These are phyloP conservation scores for Cyclargus thomasi DNA, from an alignment of 1,140 invertebrate species.

Conservation along the genomic window DNA sequence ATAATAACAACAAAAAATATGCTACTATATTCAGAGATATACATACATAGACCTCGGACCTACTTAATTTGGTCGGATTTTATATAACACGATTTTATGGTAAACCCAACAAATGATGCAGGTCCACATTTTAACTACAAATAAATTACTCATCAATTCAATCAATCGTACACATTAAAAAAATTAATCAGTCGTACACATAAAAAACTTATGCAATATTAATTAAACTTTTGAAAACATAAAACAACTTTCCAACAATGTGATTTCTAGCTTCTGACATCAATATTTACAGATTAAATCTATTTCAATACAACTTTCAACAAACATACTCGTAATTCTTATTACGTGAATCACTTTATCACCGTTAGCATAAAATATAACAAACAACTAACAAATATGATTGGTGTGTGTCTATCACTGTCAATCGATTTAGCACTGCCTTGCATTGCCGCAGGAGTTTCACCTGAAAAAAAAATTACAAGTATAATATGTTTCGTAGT, in stretches of 20 bases:
- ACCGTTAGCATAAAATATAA: conserved; percentile 33
- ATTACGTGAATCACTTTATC: conserved; percentile 26
- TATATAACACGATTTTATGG: no score
- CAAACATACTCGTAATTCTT: conserved; percentile 9
- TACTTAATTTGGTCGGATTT: no score
- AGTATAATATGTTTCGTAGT: no score
- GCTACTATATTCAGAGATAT: no score
- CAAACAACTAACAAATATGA: conserved; percentile 37
- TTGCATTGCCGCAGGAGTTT: conserved; percentile 67
- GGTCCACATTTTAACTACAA: no score
- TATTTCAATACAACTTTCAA: conserved; percentile 21
- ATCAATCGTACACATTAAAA: no score
- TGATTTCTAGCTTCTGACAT: conserved; percentile 13
- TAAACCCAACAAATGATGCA: no score
- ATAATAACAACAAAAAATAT: background rate
- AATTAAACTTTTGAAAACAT: background rate
- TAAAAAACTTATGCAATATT: background rate
- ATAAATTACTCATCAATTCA: no score
- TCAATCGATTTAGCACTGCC: conserved; percentile 55
- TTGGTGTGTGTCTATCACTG: conserved; percentile 36
- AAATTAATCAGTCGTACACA: no score
- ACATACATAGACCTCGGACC: no score
- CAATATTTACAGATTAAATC: conserved; percentile 29
- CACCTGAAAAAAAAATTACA: conserved; percentile 43
- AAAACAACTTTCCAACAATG: background rate